phyloP scores from a whole-genome alignment of 2,113 vertebrate genomes.

The Alligator sinensis region DNA sequence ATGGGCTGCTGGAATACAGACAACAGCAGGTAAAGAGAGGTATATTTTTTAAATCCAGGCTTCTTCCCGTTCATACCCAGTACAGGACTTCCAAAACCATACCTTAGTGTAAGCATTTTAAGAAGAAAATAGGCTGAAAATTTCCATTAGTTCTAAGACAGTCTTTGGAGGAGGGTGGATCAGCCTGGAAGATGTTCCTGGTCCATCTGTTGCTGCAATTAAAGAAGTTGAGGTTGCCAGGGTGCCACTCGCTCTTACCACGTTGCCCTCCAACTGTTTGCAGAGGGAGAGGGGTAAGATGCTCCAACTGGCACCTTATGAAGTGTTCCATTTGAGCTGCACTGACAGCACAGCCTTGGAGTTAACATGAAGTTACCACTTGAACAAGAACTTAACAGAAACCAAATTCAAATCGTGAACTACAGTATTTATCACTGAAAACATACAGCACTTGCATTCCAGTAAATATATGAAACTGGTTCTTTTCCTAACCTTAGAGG shows the following conservation, averaged over 20 bases:
- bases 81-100: conserved; percentile 38
- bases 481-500: neutral
- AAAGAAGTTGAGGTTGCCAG: neutral
- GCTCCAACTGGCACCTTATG: neutral
- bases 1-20: neutral
- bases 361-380: neutral
- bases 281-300: neutral
- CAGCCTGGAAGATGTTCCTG: neutral
- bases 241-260: neutral
- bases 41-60: conserved; percentile 30
- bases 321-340: neutral
- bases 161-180: neutral
- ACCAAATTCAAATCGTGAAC: neutral
- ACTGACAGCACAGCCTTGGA: neutral
- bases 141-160: neutral
- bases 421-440: neutral
- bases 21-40: conserved; percentile 20
- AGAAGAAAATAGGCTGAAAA: conserved; percentile 39
- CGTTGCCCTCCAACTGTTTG: neutral
- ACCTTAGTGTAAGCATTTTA: conserved; percentile 11
- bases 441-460: neutral
- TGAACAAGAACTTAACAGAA: neutral
- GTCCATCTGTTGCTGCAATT: neutral
- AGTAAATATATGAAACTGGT: neutral
- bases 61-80: conserved; percentile 1